Evolutionary conservation across 1,140 invertebrate species (phyloP).

Genomic region (Phymorhynchus buccinoides): DNA sequence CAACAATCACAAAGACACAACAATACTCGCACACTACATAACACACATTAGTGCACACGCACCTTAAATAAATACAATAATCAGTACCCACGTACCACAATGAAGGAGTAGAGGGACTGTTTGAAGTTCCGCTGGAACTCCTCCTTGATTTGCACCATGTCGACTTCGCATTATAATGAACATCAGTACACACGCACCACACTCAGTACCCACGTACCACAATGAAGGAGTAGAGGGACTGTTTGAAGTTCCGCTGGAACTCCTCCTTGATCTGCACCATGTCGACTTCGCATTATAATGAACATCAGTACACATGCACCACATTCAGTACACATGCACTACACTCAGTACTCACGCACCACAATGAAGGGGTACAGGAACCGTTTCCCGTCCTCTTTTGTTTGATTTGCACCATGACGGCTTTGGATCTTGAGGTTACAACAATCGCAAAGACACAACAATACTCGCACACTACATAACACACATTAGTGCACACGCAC

Average conservation of each 20-base stretch:
- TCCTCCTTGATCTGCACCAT: conserved; percentile 74
- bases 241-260: conserved; percentile 72
- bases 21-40: background rate
- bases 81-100: background rate
- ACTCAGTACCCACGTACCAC: conserved; percentile 55
- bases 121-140: conserved; percentile 66
- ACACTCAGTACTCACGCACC: too few species aligned
- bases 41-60: background rate
- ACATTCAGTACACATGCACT: background rate
- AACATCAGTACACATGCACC: background rate
- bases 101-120: background rate
- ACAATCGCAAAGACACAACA: background rate
- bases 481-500: background rate
- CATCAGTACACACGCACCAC: background rate
- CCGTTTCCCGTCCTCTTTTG: too few species aligned
- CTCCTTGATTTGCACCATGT: conserved; percentile 75
- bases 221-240: conserved; percentile 72
- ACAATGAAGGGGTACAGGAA: too few species aligned
- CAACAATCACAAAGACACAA: background rate
- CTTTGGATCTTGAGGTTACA: too few species aligned
- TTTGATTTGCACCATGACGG: too few species aligned
- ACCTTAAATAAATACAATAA: background rate
- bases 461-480: background rate
- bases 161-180: conserved; percentile 70
- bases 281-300: background rate